Evolutionary conservation across 2,888 invertebrate species (phyloP), one percentile per base, ranked within the genome.

Genomic region (Cephus nigrinus): DNA sequence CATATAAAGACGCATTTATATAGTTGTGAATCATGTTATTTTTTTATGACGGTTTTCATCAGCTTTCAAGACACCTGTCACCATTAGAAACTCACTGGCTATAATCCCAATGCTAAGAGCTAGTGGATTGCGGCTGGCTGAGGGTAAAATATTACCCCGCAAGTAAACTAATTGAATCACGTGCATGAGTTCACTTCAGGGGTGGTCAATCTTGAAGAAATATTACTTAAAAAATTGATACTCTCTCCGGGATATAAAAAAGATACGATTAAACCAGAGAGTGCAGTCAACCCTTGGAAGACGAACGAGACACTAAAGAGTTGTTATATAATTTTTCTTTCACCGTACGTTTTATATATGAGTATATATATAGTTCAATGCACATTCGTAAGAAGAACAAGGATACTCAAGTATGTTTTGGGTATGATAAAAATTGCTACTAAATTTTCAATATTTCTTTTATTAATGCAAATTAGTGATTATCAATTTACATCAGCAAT

Each of bases 81-180:
- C 77, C 77, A 80, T 76, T 76, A 79, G 77, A 77, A 79, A 76
- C 76, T 77, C 73, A 79, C 79, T 74, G 77, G 80, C 74, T 76
- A 55, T 55, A 55, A 55, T 55, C 55, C 23, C 55, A 55, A 55
- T 55, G 55, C 23, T 55, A 5, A 36, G 31, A 73, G 68, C 77
- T 40, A 72, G 75, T 76, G 86, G 85, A 88, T 90, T 86, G 87
- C 79, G 88, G 86, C 84, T 82, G 82, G 79, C 84, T 84, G 88
- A 88, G 88, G 88, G 87, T 85, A 86, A 88, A 86, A 88, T 35
- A 83, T 85, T 87, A 91, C 90, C 32, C 90, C 90, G 85, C 88
- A 85, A 86, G 85, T 78, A 82, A 82, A 81, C 88, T 90, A 91
- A 91, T 88, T 86, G 89, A 87, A 91, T 91, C 88, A 91, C 84